These are phyloP conservation scores for Myiopsitta monachus DNA, from an alignment of 2,113 vertebrate genomes.

Conservation along the genomic window DNA sequence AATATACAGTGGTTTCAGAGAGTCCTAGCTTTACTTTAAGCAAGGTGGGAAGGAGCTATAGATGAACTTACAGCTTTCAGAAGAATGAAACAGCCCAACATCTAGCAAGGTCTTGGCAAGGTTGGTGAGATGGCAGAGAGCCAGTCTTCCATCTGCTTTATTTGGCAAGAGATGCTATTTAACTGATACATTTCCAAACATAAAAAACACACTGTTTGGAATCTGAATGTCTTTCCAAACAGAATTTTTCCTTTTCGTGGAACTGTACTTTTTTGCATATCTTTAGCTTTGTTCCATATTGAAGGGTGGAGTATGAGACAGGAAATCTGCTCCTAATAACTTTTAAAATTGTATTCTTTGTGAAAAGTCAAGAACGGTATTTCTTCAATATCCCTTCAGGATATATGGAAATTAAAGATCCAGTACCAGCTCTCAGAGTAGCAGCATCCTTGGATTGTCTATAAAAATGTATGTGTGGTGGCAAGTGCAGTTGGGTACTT, in stretches of 20 bases:
- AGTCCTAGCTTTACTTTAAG: neutral
- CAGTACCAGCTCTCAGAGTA: neutral
- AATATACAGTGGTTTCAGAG: neutral
- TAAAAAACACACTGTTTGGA: neutral
- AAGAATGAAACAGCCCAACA: neutral
- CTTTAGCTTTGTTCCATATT: conserved; percentile 32
- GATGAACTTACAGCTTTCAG: neutral
- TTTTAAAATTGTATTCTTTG: neutral
- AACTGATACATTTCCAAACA: conserved; percentile 19
- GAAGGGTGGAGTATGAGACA: conserved; percentile 24
- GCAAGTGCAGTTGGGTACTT: neutral
- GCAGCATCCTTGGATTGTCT: neutral
- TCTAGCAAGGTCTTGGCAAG: neutral
- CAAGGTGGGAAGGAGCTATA: neutral
- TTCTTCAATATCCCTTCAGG: neutral
- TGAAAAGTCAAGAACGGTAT: neutral
- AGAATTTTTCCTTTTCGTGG: neutral
- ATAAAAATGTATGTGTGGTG: neutral
- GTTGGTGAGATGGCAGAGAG: neutral
- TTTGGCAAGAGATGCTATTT: conserved; percentile 19
- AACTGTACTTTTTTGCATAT: conserved; percentile 32
- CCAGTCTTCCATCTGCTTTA: conserved; percentile 9
- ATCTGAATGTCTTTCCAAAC: neutral
- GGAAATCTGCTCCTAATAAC: conserved; percentile 42
- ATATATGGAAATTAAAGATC: neutral